Percentiles rank a stretch among this genome's conserved stretches.
phyloP scores from a whole-genome alignment of 35 echinoderm and acorn worm species.

The Ophiothrix spiculata region DNA sequence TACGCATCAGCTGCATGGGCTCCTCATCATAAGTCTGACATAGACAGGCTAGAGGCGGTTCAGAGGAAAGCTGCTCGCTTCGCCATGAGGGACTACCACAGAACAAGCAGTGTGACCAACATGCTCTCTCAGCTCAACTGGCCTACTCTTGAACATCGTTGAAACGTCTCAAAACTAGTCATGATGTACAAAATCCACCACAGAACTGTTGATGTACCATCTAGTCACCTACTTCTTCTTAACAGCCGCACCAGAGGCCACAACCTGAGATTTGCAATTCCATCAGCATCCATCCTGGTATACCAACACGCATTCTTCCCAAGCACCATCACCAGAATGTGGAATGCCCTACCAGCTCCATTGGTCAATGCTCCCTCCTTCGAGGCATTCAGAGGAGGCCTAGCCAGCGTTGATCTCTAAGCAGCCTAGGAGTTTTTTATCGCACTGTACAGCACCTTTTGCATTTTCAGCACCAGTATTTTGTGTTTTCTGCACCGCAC shows the following conservation, averaged over 20 bases:
- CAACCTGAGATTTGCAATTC: not conserved
- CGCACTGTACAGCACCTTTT: too few species aligned
- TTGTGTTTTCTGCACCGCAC: too few species aligned
- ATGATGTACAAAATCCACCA: constrained; percentile 34
- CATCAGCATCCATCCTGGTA: too few species aligned
- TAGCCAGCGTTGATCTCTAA: too few species aligned
- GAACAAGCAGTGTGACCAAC: constrained; percentile 26
- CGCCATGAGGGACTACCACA: constrained; percentile 27
- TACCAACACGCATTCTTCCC: too few species aligned
- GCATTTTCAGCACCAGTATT: too few species aligned
- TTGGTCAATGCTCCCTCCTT: too few species aligned
- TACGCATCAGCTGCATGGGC: constrained; percentile 22
- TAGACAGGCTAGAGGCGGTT: constrained; percentile 16
- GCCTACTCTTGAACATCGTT: constrained; percentile 11
- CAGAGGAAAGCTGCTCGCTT: constrained; percentile 15
- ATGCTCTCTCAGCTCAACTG: constrained; percentile 4
- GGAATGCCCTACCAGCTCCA: too few species aligned
- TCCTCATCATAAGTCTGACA: not conserved
- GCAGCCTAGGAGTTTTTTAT: too few species aligned
- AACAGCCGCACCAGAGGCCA: constrained; percentile 13
- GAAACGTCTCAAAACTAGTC: constrained; percentile 13
- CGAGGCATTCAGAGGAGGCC: too few species aligned
- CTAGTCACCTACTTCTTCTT: not conserved
- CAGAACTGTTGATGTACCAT: constrained; percentile 22
- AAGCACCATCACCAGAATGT: not conserved